Conservation (phyloP, 2,113 vertebrate genomes). For the Rhombomys opimus region DNA sequence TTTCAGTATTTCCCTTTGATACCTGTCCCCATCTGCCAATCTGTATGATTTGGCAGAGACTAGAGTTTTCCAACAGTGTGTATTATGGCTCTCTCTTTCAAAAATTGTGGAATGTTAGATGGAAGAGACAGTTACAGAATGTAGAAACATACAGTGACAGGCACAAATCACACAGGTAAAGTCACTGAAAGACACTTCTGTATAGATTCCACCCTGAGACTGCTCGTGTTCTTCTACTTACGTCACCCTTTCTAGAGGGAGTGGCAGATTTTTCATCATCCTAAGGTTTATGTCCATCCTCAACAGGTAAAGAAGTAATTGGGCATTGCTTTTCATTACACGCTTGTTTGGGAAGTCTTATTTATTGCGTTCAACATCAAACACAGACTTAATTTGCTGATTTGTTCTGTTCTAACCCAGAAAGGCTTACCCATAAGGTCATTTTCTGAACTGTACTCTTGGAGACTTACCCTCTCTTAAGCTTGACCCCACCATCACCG, state of each 20-base stretch:
- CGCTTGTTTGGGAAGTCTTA: not conserved
- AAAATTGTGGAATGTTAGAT: slow-evolving; percentile 6
- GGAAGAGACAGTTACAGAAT: slow-evolving; percentile 14
- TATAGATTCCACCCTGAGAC: not conserved
- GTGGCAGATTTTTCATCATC: not conserved
- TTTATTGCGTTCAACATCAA: not conserved
- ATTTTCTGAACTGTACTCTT: slow-evolving; percentile 2
- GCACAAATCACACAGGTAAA: slow-evolving; percentile 6
- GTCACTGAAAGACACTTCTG: not conserved
- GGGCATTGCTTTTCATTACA: not conserved
- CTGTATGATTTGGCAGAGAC: not conserved
- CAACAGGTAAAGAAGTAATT: not conserved
- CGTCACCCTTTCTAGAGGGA: not conserved
- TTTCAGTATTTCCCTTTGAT: slow-evolving; percentile 25
- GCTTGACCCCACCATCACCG: no score
- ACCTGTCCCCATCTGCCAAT: not conserved
- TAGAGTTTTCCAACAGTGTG: not conserved
- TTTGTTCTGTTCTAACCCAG: not conserved
- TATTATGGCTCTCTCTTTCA: not conserved
- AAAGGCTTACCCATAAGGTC: not conserved
- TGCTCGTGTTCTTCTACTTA: not conserved
- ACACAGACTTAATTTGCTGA: not conserved
- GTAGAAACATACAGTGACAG: slow-evolving; percentile 1
- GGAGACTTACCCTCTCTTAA: not conserved
- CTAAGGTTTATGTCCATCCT: not conserved